Conservation (phyloP, 2,797 vertebrate species). For the Taenioides sp. region DNA sequence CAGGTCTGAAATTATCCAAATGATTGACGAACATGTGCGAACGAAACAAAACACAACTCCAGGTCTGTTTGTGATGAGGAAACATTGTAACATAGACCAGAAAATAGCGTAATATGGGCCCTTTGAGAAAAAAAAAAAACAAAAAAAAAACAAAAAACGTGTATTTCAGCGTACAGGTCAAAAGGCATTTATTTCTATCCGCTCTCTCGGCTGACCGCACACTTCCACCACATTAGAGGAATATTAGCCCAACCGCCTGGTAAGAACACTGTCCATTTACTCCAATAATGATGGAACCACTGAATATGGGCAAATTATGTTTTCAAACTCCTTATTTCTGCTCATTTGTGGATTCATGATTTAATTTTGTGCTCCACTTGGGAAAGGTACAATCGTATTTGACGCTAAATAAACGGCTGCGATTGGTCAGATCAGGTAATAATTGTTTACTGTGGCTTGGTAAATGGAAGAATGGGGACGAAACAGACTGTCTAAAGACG, state of each 20-base stretch:
- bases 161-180: not conserved
- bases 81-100: too few species aligned
- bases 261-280: not conserved
- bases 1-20: too few species aligned
- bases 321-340: not conserved
- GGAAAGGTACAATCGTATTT: not conserved
- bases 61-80: too few species aligned
- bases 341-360: constrained; percentile 7
- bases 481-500: not conserved
- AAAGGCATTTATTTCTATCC: not conserved
- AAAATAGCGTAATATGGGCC: too few species aligned
- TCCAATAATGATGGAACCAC: not conserved
- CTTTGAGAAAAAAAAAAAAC: too few species aligned
- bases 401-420: not conserved
- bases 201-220: not conserved
- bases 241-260: not conserved
- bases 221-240: not conserved
- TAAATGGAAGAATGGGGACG: not conserved
- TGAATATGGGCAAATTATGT: constrained; percentile 9
- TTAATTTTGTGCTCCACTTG: constrained; percentile 7
- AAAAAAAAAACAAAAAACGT: not conserved
- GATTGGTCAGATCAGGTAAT: not conserved
- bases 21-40: too few species aligned
- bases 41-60: too few species aligned
- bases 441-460: not conserved